phyloP scores from a whole-genome alignment of 2,113 vertebrate genomes.

The Hypanus sabinus region DNA sequence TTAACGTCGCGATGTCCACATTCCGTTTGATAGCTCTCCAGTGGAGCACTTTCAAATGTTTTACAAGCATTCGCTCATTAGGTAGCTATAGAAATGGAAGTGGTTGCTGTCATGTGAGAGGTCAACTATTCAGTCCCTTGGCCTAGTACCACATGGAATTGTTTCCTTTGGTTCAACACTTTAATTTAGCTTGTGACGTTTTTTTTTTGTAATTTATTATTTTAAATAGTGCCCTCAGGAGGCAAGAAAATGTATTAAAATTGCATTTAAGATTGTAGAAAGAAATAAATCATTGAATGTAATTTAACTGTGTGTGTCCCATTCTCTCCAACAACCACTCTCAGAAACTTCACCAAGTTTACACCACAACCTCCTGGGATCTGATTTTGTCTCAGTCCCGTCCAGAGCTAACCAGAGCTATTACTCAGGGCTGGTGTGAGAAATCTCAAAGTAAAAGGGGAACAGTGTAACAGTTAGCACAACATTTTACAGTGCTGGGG shows the following conservation, averaged over 20 bases:
- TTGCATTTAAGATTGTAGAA: not conserved
- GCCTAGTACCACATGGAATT: not conserved
- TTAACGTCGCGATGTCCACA: no score
- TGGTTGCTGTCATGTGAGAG: not conserved
- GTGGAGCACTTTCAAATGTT: no score
- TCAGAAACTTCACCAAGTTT: not conserved
- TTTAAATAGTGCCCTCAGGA: slow-evolving; percentile 8
- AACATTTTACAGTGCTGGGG: no score
- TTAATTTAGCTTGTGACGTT: not conserved
- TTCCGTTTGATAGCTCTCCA: no score
- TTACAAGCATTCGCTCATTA: no score
- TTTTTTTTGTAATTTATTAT: slow-evolving; percentile 1
- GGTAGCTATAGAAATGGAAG: no score
- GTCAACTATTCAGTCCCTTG: not conserved
- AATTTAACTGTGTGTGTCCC: not conserved
- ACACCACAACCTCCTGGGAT: not conserved
- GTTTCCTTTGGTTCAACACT: not conserved
- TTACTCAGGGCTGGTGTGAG: not conserved
- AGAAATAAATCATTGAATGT: not conserved
- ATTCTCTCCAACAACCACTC: not conserved
- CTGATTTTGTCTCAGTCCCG: not conserved
- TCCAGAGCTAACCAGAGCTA: not conserved
- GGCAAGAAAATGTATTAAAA: slow-evolving; percentile 16
- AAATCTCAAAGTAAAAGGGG: not conserved
- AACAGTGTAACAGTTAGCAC: no score